These are phyloP conservation scores for Hylomyscus alleni DNA, from an alignment of 2,797 vertebrate species.

Conservation along the genomic window DNA sequence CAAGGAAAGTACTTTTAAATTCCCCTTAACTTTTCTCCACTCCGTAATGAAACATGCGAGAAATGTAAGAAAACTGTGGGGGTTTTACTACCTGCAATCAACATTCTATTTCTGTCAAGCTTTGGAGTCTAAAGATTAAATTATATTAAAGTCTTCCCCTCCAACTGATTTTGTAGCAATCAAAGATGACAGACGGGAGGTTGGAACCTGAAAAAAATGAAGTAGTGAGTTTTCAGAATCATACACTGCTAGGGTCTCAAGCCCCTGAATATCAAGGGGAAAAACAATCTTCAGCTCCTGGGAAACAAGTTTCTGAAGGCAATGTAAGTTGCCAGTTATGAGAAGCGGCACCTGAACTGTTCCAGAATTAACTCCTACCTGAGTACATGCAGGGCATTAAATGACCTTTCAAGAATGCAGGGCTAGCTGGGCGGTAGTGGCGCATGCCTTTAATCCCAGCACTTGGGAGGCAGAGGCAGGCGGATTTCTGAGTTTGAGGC, in stretches of 20 bases:
- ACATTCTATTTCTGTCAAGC: not conserved
- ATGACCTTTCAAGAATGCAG: constrained; percentile 41
- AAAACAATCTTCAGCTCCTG: not conserved
- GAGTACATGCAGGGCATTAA: constrained; percentile 37
- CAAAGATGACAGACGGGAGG: constrained; percentile 23
- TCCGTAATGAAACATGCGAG: constrained; percentile 19
- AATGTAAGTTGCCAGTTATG: not conserved
- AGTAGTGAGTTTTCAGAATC: not conserved
- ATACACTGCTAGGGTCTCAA: not conserved
- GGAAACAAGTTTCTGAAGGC: constrained; percentile 46
- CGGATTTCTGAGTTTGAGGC: too few relatives aligned
- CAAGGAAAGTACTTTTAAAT: constrained; percentile 63
- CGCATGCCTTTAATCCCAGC: too few relatives aligned
- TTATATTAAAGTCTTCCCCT: constrained; percentile 62
- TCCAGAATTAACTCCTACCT: constrained; percentile 4
- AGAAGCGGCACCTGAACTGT: constrained; percentile 3
- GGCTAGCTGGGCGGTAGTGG: too few relatives aligned
- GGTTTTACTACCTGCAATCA: constrained; percentile 29
- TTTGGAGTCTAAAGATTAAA: constrained; percentile 35
- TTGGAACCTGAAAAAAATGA: not conserved
- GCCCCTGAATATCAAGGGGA: not conserved
- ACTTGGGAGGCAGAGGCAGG: too few relatives aligned
- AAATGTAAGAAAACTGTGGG: constrained; percentile 7
- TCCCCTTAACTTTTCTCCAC: constrained; percentile 2
- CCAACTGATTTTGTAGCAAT: constrained; percentile 56